Evolutionary conservation across 1,140 invertebrate genomes (phyloP).

Genomic region (Pseudomyrmex gracilis): DNA sequence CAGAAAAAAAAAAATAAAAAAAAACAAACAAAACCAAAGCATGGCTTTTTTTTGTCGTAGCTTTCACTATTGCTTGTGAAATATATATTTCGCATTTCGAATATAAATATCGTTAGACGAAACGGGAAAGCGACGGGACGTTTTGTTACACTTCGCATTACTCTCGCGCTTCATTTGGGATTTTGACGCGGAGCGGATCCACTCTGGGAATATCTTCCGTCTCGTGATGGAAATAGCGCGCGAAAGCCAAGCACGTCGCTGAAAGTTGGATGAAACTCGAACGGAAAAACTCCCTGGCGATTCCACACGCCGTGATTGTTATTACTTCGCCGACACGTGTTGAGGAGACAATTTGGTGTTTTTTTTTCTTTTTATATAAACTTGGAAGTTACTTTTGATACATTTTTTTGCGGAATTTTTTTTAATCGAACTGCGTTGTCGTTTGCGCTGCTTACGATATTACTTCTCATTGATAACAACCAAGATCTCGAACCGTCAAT

Average conservation of each 20-base stretch:
- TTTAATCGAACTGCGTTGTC: too few species aligned
- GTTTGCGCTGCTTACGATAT: not conserved
- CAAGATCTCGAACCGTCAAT: not conserved
- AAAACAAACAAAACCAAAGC: too few species aligned
- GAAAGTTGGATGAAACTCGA: conserved; percentile 7
- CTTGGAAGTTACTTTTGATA: conserved; percentile 1
- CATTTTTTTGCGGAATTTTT: too few species aligned
- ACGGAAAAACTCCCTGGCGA: not conserved
- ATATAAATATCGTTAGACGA: too few species aligned
- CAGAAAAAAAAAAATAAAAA: too few species aligned
- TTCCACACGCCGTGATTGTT: not conserved
- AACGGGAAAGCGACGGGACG: too few species aligned
- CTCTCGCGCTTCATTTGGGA: conserved; percentile 29
- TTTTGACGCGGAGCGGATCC: conserved; percentile 2
- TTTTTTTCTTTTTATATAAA: too few species aligned
- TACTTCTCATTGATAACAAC: conserved; percentile 16
- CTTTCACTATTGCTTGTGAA: not conserved
- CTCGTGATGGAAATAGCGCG: conserved; percentile 7
- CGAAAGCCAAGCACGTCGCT: not conserved
- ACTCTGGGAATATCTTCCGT: not conserved
- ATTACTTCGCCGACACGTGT: not conserved
- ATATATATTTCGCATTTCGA: not conserved
- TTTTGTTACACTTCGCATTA: too few species aligned
- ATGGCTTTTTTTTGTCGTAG: not conserved
- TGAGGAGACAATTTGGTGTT: not conserved